Base-by-base conservation (phyloP, 1,140 invertebrate genomes). In the Yoshiicerus persimilis region DNA sequence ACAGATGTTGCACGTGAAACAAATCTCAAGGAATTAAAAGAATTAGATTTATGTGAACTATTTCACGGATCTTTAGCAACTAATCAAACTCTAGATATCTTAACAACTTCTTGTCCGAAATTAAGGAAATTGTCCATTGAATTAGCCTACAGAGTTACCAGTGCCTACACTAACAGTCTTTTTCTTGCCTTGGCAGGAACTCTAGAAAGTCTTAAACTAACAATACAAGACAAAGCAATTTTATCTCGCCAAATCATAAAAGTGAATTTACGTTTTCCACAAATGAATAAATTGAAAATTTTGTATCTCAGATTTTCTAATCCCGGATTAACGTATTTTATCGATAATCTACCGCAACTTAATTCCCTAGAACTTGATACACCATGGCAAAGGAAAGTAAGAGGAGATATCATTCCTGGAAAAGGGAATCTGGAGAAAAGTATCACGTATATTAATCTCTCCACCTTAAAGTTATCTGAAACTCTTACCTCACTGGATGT, bases 141-240 rank as follows among this genome's bases (percentile, higher is more conserved):
- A 34, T 85, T 88, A 27, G 36, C 75, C 5, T 56, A 84, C 32
- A 16, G 87, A 25, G 39, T 66, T 2, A 85, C 80, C 6, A 30
- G 25, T 20, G 6, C 77, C 10, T 84, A 85, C 25, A 41, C 66
- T 3, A 41, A 39, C 16, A 62, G 64, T 23, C 39, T 88, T 62
- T 85, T 88, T 20, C 6, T 36, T 0, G 25, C 83, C 5, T 47
- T 88, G 27, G 25, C 87, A 9, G 1, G 11, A 20, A 66, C 87
- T 8, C 56, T 88, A 13, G 87, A 84, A 41, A 39, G 62, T 39
- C 41, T 88, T 10, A 62, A 70, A 9, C 66, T 83, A 25, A 88
- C 87, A 6, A 85, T 88, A n/a, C 87, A 88, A 85, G 87, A 88
- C 20, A 62, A 84, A 39, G 64, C 27, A 25, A 62, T 88, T 27